Evolutionary conservation across 1,140 invertebrate genomes (phyloP), one percentile per base, ranked within the genome.

Genomic region (Portunus trituberculatus): DNA sequence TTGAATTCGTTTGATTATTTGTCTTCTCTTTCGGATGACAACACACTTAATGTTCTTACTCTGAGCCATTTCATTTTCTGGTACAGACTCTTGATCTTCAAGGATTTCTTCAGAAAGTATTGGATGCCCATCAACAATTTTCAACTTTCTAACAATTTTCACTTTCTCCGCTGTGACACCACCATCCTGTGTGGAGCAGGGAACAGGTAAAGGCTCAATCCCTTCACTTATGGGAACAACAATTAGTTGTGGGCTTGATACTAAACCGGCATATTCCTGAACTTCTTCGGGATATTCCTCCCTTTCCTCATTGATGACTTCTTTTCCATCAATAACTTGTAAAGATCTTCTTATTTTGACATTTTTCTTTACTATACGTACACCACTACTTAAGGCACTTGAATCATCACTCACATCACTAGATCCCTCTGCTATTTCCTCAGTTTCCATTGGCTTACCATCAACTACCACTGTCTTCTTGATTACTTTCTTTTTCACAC

Each of bases 241-340:
- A 31, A 95, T 93, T 28, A 20, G 52, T 31, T 88, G 48, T 29
- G 28, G 87, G 28, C 10, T 39, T 82, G 32, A 46, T 28, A 8
- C 39, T 29, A 16, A n/a, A 25, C 16, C 32, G 25, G 84, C 48
- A 82, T 95, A 95, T 29, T 93, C 87, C 16, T 48, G 45, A 92
- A 93, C 39, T 92, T 95, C 94, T 89, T 95, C 94, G 29, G 94
- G 94, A 10, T 59, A 28, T 82, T 95, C 94, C 59, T 86, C 52
- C 76, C 91, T 92, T 4, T 95, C 84, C 39, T 95, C 94, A 29
- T 89, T 87, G 48, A 95, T 32, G 16, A 95, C 98, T 97, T 98
- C 98, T 97, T 98, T 98, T 0, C 98, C 98, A 97, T 99, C 98
- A 93, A 98, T 98, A 12, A 98, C 98, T 0, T 98, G 98, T 6